Percentiles rank a stretch among this genome's conserved stretches.
phyloP scores from a whole-genome alignment of 2,888 invertebrate genomes.

The Nysson spinosus region DNA sequence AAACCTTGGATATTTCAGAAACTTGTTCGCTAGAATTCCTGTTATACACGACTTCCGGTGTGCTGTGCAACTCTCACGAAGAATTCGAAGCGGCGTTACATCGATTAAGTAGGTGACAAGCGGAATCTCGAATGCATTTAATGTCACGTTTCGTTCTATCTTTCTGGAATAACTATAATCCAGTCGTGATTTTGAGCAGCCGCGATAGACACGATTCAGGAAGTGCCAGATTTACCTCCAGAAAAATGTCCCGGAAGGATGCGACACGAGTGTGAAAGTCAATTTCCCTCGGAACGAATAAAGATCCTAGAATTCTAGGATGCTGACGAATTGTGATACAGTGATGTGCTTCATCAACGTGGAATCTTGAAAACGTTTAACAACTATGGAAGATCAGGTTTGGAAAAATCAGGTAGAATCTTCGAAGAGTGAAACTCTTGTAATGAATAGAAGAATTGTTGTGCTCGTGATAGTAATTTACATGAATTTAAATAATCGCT shows the following conservation, averaged over 20 bases:
- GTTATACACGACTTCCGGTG: slow-evolving; percentile 30
- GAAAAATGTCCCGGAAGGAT: slow-evolving; percentile 32
- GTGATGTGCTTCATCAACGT: not conserved
- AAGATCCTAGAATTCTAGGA: not conserved
- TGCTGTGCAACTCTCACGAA: slow-evolving; percentile 37
- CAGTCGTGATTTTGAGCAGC: slow-evolving; percentile 48
- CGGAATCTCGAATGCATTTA: slow-evolving; percentile 8
- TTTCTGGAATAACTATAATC: slow-evolving; percentile 37
- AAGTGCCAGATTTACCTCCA: slow-evolving; percentile 25
- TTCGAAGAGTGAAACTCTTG: no score
- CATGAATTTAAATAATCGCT: no score
- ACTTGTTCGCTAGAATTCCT: slow-evolving; percentile 48
- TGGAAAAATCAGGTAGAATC: no score
- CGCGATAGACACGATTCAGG: slow-evolving; percentile 51
- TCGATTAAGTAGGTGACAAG: slow-evolving; percentile 57
- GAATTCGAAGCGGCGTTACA: slow-evolving; percentile 50
- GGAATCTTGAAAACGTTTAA: slow-evolving; percentile 3
- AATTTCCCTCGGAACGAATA: slow-evolving; percentile 16
- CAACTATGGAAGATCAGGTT: no score
- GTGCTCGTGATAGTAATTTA: no score
- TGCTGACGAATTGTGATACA: not conserved
- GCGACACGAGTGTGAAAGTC: slow-evolving; percentile 48
- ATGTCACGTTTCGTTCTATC: slow-evolving; percentile 39
- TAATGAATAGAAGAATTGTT: no score
- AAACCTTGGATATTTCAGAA: slow-evolving; percentile 42